Conservation (phyloP, 2,888 invertebrate genomes). For the Ophioninae sp. region DNA sequence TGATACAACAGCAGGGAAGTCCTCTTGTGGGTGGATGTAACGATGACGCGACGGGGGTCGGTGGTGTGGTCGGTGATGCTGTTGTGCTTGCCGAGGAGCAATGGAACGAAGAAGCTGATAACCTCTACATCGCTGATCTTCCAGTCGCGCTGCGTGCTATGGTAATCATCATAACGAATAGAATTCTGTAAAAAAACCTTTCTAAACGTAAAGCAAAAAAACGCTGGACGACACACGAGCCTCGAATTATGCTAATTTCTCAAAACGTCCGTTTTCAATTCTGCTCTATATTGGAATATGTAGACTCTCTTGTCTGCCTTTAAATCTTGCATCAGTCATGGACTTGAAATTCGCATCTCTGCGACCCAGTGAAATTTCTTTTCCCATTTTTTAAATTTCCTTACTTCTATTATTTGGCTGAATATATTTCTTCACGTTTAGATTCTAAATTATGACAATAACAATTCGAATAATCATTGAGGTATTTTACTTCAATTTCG, state of each 20-base stretch:
- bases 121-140: conserved; percentile 85
- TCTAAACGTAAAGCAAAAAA: neutral
- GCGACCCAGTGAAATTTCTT: too few species aligned
- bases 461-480: too few species aligned
- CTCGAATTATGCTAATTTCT: neutral
- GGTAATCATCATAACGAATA: conserved; percentile 84
- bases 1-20: conserved; percentile 84
- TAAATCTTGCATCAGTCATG: too few species aligned
- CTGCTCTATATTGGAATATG: too few species aligned
- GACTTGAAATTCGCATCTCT: too few species aligned
- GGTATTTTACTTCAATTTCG: too few species aligned
- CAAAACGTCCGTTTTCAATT: neutral
- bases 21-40: conserved; percentile 84
- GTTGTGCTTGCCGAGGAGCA: conserved; percentile 81
- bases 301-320: neutral
- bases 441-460: too few species aligned
- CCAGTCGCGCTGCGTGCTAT: conserved; percentile 91
- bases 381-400: too few species aligned
- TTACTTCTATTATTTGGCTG: too few species aligned
- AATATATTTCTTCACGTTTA: too few species aligned
- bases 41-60: conserved; percentile 83
- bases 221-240: neutral
- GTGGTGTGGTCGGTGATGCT: conserved; percentile 84
- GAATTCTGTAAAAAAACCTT: neutral
- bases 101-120: conserved; percentile 82